Evolutionary conservation across 2,113 vertebrate species (phyloP), one percentile per base, ranked within the genome.

Genomic region (Murina feae): DNA sequence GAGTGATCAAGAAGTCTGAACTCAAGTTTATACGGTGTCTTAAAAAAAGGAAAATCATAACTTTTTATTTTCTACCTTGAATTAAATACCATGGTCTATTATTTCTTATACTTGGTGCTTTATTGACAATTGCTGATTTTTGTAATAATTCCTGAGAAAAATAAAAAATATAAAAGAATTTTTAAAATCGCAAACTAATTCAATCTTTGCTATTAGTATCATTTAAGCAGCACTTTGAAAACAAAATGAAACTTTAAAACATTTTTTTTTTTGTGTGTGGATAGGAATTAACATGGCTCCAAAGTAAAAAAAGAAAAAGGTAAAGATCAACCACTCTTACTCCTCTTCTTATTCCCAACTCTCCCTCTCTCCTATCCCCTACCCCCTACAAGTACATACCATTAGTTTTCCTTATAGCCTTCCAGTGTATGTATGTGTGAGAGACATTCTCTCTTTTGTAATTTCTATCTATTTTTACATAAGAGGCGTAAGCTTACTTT

Each of bases 1-100:
- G 99, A 18, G 99, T 99, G 96, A 99, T 98, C 49, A 99, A 98
- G 63, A 99, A 98, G 97, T 99, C 99, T 21, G 99, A 99, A 92
- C 99, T 99, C 97, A 99, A 97, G 98, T 99, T 99, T 98, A 99
- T 99, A 87, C 98, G 99, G 95, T 99, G 99, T 96, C 99, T 99
- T 98, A 71, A 97, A 98, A 97, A 96, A 97, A 83, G 20, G 95
- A 97, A 9, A 58, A 78, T 17, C n/a, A 89, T 9, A 83, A 37
- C 30, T 30, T 81, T 63, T 72, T 32, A 79, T 72, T 63, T 82
- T 86, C 68, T 49, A 90, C 39, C 12, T 63, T 92, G 25, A 90
- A 81, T 60, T 84, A 87, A 86, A 86, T 93, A 65, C 55, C 44
- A 86, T 14, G 25, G 42, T 88, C 80, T 78, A 17, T 58, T 53